Base-by-base conservation (phyloP, 2,113 vertebrate genomes). In the Rutilus rutilus region DNA sequence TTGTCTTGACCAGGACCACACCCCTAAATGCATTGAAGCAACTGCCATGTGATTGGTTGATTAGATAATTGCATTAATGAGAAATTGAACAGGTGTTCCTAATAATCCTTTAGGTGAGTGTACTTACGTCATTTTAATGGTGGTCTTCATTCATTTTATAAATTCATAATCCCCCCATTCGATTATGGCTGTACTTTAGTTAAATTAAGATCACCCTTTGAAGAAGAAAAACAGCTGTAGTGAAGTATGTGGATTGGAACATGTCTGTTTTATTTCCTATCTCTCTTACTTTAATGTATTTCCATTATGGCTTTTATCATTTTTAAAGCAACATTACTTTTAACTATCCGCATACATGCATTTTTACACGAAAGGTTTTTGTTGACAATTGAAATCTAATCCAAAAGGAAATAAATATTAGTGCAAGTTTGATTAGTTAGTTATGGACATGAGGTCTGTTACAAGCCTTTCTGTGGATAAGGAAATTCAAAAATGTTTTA, bases 391-490 rank as follows among this genome's bases (percentile, higher is more conserved):
- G 11, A 60, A 86, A 78, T 19, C n/a, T 25, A 23, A 39, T 82
- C 23, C 39, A 82, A 75, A 25, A 75, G 79, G 73, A 77, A 86
- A 82, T 42, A 79, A 64, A 74, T 10, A 50, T 27, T 50, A 82
- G 69, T 85, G 82, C 86, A 85, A n/a, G 10, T 85, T 74, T 8
- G 23, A 23, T 82, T 67, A 39, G 57, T 57, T 69, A 78, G 45
- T 65, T 76, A 71, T 54, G 39, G 33, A 62, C 36, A 83, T 82
- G 78, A 85, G 78, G 60, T 85, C 52, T 52, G 60, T 69, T 74
- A 80, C 54, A 52, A 52, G 52, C 7, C 8, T 8, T 64, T 33
- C 14, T 54, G 23, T 59, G 65, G 6, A 71, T 71, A 10, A 67
- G 17, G 36, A 23, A 54, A 15, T 79, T 83, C 5, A 1, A 9